These are phyloP conservation scores for Neolamprologus falcicula DNA, from an alignment of 2,113 vertebrate genomes.

Conservation along the genomic window DNA sequence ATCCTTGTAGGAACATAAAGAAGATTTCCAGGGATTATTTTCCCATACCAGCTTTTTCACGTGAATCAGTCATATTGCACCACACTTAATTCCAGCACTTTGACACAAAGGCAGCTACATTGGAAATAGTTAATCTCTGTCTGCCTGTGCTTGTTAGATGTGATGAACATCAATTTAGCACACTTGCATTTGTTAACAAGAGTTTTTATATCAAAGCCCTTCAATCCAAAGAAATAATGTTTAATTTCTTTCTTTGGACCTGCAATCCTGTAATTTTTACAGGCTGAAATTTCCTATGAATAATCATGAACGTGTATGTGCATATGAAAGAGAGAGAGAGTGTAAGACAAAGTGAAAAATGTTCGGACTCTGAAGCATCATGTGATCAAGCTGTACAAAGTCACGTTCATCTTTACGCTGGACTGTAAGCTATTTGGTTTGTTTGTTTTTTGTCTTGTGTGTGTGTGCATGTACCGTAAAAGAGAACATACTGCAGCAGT, in stretches of 20 bases:
- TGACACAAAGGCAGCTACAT: neutral
- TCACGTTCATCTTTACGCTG: neutral
- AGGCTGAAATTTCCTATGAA: neutral
- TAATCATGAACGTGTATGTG: neutral
- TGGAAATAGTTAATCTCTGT: rapidly evolving
- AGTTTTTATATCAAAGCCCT: neutral
- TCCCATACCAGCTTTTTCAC: neutral
- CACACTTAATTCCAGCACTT: neutral
- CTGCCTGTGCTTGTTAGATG: neutral
- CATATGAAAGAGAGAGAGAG: neutral
- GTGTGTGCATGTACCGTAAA: neutral
- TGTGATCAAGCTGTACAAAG: neutral
- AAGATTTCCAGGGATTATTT: neutral
- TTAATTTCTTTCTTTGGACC: neutral
- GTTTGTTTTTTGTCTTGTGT: neutral
- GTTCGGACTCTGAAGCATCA: neutral
- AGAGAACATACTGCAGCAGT: neutral
- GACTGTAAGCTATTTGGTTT: neutral
- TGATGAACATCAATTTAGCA: neutral
- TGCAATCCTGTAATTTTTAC: neutral
- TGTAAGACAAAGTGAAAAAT: neutral
- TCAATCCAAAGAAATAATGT: neutral
- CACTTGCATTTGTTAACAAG: neutral
- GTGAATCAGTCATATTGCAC: neutral
- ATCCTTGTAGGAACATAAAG: neutral